Base-by-base conservation (phyloP, 1,140 invertebrate species). In the Drosophila murphyi region DNA sequence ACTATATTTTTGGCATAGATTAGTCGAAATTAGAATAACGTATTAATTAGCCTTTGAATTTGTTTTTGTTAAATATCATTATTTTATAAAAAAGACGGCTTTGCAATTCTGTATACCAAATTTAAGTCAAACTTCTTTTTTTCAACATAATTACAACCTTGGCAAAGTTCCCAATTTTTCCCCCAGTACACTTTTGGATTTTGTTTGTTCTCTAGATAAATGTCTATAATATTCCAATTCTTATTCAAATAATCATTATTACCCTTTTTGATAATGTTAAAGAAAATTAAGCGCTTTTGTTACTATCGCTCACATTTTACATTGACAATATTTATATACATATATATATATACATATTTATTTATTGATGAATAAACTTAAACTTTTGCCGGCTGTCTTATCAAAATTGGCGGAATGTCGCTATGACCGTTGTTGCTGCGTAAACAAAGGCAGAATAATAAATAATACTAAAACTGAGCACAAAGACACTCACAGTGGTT, bases 401-500 rank as follows among this genome's bases (percentile, higher is more conserved):
- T 88, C 83, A 88, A 77, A 57, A 76, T 77, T 62, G 29, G 51
- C 75, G 80, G 47, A 52, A 31, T 67, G 76, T 41, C 55, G 60
- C 34, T 37, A 35, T 61, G 68, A 52, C 74, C 41, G 43, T 37
- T 52, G 57, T 52, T 60, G 48, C 64, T 59, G 64, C 70, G 78
- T 89, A 85, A 89, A 89, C 86, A 89, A 85, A 78, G 60, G 61
- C 54, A 43, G 59, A 89, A 81, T 79, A 76, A 81, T 85, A 89
- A 89, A 73, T 89, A 75, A 64, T 65, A 80, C 45, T 56, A 72
- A 64, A 62, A 80, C 45, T 56, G 69, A 50, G 69, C 57, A 62
- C 37, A 61, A 41, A 29, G 54, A 50, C 52, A 71, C 75, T 81
- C 45, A 78, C 60, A 51, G 43, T 51, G 32, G 65, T 74, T 79